phyloP scores from a whole-genome alignment of 35 echinoderm and acorn worm species.

The Apostichopus californicus region DNA sequence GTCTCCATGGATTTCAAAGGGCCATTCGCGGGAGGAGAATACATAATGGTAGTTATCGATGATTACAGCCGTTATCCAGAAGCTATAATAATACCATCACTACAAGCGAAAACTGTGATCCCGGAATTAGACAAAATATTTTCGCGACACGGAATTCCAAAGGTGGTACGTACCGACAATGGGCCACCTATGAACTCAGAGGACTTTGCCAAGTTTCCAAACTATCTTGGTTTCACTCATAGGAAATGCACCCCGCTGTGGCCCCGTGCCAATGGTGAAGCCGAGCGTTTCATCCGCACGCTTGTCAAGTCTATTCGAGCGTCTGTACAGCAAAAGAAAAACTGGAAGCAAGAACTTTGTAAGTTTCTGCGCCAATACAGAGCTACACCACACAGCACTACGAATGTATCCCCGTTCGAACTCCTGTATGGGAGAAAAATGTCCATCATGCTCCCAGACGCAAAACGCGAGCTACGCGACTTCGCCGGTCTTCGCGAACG shows the following conservation, averaged over 20 bases:
- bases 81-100: slow-evolving; percentile 56
- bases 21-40: slow-evolving; percentile 55
- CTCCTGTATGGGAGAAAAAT: slow-evolving; percentile 65
- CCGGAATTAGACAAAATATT: slow-evolving; percentile 67
- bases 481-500: slow-evolving; percentile 34
- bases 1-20: no score
- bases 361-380: slow-evolving; percentile 76
- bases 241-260: slow-evolving; percentile 43
- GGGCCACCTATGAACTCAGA: slow-evolving; percentile 66
- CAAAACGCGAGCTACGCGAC: slow-evolving; percentile 11
- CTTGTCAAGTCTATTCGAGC: slow-evolving; percentile 54
- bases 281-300: slow-evolving; percentile 58
- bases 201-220: slow-evolving; percentile 56
- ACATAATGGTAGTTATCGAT: slow-evolving; percentile 67
- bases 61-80: slow-evolving; percentile 77
- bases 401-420: slow-evolving; percentile 51
- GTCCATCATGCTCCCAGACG: slow-evolving; percentile 45
- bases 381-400: slow-evolving; percentile 68
- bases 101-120: slow-evolving; percentile 64
- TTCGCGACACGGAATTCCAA: slow-evolving; percentile 59
- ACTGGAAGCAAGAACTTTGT: slow-evolving; percentile 71
- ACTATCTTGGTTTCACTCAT: slow-evolving; percentile 56
- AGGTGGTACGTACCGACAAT: slow-evolving; percentile 61
- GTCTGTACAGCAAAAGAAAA: not conserved
- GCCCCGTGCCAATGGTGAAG: slow-evolving; percentile 73